Percentiles rank a stretch among this genome's conserved stretches.
phyloP scores from a whole-genome alignment of 1,140 invertebrate genomes.

The Orius laevigatus region DNA sequence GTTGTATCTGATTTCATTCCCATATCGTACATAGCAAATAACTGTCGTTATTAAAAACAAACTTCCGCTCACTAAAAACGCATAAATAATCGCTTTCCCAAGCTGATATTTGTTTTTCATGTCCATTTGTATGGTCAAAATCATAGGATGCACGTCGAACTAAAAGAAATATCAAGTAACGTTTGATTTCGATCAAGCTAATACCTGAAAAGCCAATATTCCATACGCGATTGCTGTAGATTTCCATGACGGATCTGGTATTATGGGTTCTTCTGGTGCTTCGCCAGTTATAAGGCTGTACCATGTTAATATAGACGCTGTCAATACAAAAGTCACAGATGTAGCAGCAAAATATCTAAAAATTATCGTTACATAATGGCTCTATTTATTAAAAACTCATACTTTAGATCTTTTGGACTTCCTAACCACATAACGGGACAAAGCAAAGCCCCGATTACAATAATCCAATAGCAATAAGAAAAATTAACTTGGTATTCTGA shows the following conservation, averaged over 20 bases:
- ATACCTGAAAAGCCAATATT: slow-evolving; percentile 42
- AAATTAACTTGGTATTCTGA: slow-evolving; percentile 39
- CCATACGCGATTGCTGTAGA: slow-evolving; percentile 41
- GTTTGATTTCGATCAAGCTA: background rate
- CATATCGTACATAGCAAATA: slow-evolving; percentile 43
- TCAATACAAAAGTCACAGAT: slow-evolving; percentile 37
- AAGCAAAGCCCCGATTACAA: slow-evolving; percentile 46
- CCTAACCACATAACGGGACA: slow-evolving; percentile 68
- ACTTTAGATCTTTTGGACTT: slow-evolving; percentile 72
- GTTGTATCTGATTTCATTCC: slow-evolving; percentile 31
- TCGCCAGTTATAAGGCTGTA: slow-evolving; percentile 26
- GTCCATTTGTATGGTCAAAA: slow-evolving; percentile 62
- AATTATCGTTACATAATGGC: slow-evolving; percentile 6
- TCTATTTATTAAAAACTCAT: slow-evolving; percentile 20
- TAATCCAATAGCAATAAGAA: slow-evolving; percentile 59
- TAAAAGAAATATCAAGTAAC: slow-evolving; percentile 25
- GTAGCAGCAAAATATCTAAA: slow-evolving; percentile 37
- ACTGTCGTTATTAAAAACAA: slow-evolving; percentile 45
- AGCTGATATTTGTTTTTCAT: slow-evolving; percentile 51
- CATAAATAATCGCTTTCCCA: slow-evolving; percentile 40
- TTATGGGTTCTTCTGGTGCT: slow-evolving; percentile 14
- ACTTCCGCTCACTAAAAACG: slow-evolving; percentile 34
- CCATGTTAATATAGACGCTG: slow-evolving; percentile 39
- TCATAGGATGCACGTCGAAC: slow-evolving; percentile 63
- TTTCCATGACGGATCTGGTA: slow-evolving; percentile 26